These are phyloP conservation scores for Paraescarpia echinospica DNA, from an alignment of 1,140 invertebrate genomes.

Conservation along the genomic window DNA sequence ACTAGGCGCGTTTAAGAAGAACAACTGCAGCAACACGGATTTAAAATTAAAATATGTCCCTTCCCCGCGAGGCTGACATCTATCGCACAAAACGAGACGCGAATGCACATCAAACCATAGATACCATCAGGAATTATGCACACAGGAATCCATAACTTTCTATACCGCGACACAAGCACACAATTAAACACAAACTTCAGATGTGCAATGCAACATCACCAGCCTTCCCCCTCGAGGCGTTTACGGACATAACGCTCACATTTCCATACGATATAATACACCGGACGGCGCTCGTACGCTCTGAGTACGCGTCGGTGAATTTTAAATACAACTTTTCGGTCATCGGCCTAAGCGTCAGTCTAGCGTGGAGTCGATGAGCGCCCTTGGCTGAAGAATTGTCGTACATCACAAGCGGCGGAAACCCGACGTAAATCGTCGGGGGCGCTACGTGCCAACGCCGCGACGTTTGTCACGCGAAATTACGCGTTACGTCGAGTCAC, in stretches of 20 bases:
- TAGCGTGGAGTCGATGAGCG: not conserved
- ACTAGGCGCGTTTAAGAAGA: no score
- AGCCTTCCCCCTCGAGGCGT: no score
- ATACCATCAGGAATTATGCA: not conserved
- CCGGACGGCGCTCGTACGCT: not conserved
- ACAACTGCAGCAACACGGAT: not conserved
- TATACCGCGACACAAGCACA: not conserved
- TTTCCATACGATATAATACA: not conserved
- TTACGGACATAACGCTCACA: not conserved
- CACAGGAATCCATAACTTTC: not conserved
- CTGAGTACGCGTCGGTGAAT: not conserved
- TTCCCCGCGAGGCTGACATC: not conserved
- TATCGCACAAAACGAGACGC: not conserved
- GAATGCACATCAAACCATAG: not conserved
- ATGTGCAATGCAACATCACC: not conserved
- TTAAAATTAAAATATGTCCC: not conserved
- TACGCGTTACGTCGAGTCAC: not conserved
- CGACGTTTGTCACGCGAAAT: not conserved
- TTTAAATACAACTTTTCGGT: not conserved
- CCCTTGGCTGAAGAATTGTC: not conserved
- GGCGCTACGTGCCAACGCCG: not conserved
- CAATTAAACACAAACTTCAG: not conserved
- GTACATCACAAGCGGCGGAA: not conserved
- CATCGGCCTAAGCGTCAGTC: not conserved
- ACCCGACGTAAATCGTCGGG: not conserved